Evolutionary conservation across 2,888 invertebrate species (phyloP).

Genomic region (Thymelicus acteon): DNA sequence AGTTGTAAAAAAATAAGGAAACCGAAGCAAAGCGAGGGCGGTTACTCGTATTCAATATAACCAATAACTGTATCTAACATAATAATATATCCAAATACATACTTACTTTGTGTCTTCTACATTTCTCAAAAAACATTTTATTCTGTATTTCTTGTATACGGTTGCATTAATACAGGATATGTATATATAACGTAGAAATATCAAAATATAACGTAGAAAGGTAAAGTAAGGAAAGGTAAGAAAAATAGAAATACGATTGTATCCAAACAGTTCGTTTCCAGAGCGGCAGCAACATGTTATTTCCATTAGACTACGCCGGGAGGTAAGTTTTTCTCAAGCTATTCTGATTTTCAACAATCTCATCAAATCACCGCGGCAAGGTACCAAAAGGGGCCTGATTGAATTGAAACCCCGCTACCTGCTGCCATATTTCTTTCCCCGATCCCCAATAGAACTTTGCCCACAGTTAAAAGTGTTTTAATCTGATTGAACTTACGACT

Average conservation of each 20-base stretch:
- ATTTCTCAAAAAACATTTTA: too few relatives aligned
- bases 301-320: slow-evolving; percentile 64
- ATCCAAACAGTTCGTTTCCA: slow-evolving; percentile 44
- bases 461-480: slow-evolving; percentile 82
- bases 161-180: too few relatives aligned
- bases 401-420: slow-evolving; percentile 79
- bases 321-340: slow-evolving; percentile 66
- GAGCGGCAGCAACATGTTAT: slow-evolving; percentile 56
- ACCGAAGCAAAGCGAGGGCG: too few relatives aligned
- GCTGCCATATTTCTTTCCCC: slow-evolving; percentile 78
- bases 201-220: background rate
- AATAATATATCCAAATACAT: too few relatives aligned
- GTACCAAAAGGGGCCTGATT: slow-evolving; percentile 79
- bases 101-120: too few relatives aligned
- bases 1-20: too few relatives aligned
- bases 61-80: too few relatives aligned
- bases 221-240: slow-evolving; percentile 14
- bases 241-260: slow-evolving; percentile 39
- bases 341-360: slow-evolving; percentile 81
- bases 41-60: too few relatives aligned
- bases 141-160: too few relatives aligned
- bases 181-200: too few relatives aligned
- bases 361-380: slow-evolving; percentile 77
- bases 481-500: slow-evolving; percentile 81
- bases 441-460: slow-evolving; percentile 79